Conservation (phyloP, 1,140 invertebrate genomes). For the Drosophila orosa region DNA sequence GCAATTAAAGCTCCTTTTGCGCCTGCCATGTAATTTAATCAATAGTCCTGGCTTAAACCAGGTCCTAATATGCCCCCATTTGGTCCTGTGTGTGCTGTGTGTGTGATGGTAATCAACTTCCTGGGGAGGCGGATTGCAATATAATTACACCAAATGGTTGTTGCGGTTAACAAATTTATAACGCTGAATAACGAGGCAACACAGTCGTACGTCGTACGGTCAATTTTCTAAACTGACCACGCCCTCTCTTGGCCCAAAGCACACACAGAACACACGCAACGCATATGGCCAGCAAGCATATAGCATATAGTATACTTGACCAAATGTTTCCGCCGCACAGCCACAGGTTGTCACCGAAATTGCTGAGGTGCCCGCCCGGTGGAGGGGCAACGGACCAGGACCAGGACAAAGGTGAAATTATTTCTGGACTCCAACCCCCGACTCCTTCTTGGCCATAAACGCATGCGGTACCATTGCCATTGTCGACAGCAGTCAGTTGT, state of each 20-base stretch:
- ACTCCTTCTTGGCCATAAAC: conserved; percentile 25
- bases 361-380: conserved; percentile 42
- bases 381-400: conserved; percentile 34
- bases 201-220: conserved; percentile 12
- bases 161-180: conserved; percentile 80
- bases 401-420: conserved; percentile 49
- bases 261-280: conserved; percentile 21
- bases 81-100: neutral
- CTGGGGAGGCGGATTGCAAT: conserved; percentile 46
- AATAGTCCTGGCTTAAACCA: conserved; percentile 22
- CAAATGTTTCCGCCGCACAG: conserved; percentile 64
- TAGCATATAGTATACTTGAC: conserved; percentile 38
- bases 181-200: conserved; percentile 55
- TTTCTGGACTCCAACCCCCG: conserved; percentile 23
- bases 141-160: conserved; percentile 74
- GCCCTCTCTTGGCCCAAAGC: conserved; percentile 16
- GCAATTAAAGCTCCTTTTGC: conserved; percentile 35
- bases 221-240: conserved; percentile 63
- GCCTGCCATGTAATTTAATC: conserved; percentile 24
- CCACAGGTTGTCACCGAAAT: conserved; percentile 79
- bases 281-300: conserved; percentile 20
- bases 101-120: conserved; percentile 19
- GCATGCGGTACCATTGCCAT: conserved; percentile 24
- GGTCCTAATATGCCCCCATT: conserved; percentile 34
- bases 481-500: conserved; percentile 78